Evolutionary conservation across 2,888 invertebrate genomes (phyloP), one percentile per base, ranked within the genome.

Genomic region (Lepidonotus clava): DNA sequence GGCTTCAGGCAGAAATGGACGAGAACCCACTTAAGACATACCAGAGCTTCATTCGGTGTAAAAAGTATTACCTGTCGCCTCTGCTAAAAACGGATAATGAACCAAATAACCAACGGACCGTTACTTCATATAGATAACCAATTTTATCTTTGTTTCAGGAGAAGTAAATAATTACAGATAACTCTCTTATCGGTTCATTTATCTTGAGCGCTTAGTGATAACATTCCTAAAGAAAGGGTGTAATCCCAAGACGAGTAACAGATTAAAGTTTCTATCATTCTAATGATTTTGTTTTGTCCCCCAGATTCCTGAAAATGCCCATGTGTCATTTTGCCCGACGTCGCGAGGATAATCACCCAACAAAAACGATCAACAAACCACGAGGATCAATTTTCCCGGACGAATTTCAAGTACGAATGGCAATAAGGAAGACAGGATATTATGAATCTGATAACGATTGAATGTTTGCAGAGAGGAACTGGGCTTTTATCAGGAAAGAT

Each of bases 311-410:
- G 28, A 61, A 61, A 61, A 61, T 28, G 24, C 61, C 28, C 21
- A 61, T 61, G 61, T 61, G 61, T 61, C 61, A 61, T 61, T 61
- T 61, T 61, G 61, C 24, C 28, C 61, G 56, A 56, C 56, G 56
- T 56, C n/a, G 18, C 56, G n/a, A n/a, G 56, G 24, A 61, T 8
- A 61, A 61, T 28, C 24, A 28, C n/a, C 11, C 24, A 28, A 18
- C 24, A 61, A 56, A 28, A 61, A 61, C 61, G 28, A 61, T 61
- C 61, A 61, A 61, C 28, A 61, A 61, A 28, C 61, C 61, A 61
- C 61, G 32, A 11, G 32, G 61, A 61, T 61, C 61, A 61, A 61
- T 61, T 61, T 61, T 61, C 61, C 61, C 11, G 24, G 61, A 32
- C 24, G 5, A 28, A 61, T 61, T 61, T 28, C 61, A 32, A 61